A percentile compares a stretch with the other conserved stretches of the same genome.
These are phyloP conservation scores for Watsonalla cultraria DNA, from an alignment of 2,888 invertebrate species.

Conservation along the genomic window DNA sequence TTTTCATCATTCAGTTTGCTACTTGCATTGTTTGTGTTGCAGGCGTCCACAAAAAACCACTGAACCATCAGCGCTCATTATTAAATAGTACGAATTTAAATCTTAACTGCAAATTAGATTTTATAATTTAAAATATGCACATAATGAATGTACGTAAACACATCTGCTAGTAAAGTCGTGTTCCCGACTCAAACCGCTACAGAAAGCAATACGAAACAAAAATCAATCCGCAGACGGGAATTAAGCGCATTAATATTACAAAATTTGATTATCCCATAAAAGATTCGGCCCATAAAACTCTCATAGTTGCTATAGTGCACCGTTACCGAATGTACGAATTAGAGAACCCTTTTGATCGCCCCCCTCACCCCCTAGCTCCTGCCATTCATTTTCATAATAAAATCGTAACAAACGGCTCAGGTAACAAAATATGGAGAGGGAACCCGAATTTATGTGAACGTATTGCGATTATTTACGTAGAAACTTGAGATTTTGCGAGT, in stretches of 20 bases:
- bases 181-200: neutral
- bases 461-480: constrained; percentile 63
- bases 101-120: too few relatives aligned
- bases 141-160: too few relatives aligned
- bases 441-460: constrained; percentile 68
- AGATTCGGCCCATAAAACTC: constrained; percentile 75
- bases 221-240: constrained; percentile 65
- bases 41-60: too few relatives aligned
- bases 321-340: constrained; percentile 72
- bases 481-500: constrained; percentile 51
- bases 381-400: constrained; percentile 79
- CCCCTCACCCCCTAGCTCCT: constrained; percentile 40
- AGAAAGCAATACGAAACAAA: constrained; percentile 17
- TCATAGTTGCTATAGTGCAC: constrained; percentile 68
- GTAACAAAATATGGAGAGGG: constrained; percentile 77
- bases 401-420: constrained; percentile 77
- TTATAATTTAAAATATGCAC: too few relatives aligned
- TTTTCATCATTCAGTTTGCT: too few relatives aligned
- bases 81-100: too few relatives aligned
- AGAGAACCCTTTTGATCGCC: constrained; percentile 74
- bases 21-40: too few relatives aligned
- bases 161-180: constrained; percentile 7
- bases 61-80: too few relatives aligned
- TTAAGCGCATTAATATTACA: constrained; percentile 74
- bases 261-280: constrained; percentile 79